Percentiles rank a stretch among this genome's conserved stretches.
phyloP scores from a whole-genome alignment of 2,888 invertebrate genomes.

The Orchesella flavescens region DNA sequence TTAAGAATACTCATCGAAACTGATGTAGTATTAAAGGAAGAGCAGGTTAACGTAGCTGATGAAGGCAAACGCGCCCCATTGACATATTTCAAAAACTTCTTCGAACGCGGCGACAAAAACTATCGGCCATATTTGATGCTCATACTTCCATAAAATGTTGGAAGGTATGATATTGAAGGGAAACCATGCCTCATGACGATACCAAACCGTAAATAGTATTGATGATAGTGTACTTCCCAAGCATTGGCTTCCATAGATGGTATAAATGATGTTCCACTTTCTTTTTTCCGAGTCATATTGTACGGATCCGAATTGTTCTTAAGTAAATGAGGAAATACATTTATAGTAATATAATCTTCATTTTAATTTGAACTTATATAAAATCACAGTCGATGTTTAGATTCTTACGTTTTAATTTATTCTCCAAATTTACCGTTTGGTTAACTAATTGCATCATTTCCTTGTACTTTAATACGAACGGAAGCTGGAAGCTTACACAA shows the following conservation, averaged over 20 bases:
- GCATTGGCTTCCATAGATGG: background rate
- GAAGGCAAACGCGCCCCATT: background rate
- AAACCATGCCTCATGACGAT: background rate
- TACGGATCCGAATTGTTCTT: too few relatives aligned
- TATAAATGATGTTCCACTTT: background rate
- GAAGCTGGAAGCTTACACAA: background rate
- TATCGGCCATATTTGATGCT: slow-evolving; percentile 8
- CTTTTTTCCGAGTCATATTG: too few relatives aligned
- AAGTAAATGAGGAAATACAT: too few relatives aligned
- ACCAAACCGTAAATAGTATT: background rate
- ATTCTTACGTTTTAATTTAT: background rate
- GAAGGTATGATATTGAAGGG: background rate
- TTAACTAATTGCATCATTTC: background rate
- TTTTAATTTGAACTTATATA: too few relatives aligned
- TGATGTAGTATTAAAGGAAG: background rate
- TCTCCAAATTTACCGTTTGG: background rate
- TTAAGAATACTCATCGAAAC: background rate
- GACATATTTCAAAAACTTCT: background rate
- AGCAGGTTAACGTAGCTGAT: background rate
- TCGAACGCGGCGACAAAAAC: background rate
- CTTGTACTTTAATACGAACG: background rate
- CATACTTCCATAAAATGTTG: slow-evolving; percentile 6
- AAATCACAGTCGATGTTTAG: too few relatives aligned
- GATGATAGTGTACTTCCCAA: background rate
- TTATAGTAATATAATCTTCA: too few relatives aligned